phyloP scores from a whole-genome alignment of 2,113 vertebrate genomes.

The Isichthys henryi region DNA sequence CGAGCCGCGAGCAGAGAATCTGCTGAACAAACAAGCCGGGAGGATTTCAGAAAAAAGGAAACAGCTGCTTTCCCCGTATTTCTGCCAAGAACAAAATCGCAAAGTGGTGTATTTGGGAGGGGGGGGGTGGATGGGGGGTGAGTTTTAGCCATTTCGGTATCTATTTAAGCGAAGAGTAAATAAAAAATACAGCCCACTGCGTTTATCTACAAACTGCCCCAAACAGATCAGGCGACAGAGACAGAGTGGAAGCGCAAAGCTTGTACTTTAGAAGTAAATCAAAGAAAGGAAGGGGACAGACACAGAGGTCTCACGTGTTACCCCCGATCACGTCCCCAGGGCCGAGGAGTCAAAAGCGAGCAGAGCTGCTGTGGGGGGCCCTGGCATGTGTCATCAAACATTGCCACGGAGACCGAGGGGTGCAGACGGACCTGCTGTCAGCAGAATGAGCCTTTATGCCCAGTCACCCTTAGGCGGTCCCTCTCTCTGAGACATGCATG shows the following conservation, averaged over 20 bases:
- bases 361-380: background rate
- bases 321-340: background rate
- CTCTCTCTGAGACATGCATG: background rate
- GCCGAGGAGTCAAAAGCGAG: background rate
- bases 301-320: background rate
- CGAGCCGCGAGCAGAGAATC: background rate
- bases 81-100: background rate
- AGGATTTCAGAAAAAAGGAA: background rate
- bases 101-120: background rate
- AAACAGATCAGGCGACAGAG: background rate
- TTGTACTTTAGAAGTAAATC: background rate
- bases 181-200: background rate
- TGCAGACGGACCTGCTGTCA: background rate
- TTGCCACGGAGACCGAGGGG: background rate
- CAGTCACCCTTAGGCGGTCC: background rate
- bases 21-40: background rate
- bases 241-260: background rate
- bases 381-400: background rate
- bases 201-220: background rate
- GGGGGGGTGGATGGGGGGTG: background rate
- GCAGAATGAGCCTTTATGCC: background rate
- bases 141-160: background rate
- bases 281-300: background rate
- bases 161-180: background rate
- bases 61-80: background rate